Base-by-base conservation (phyloP, 1,140 invertebrate species). In the Capitella teleta region DNA sequence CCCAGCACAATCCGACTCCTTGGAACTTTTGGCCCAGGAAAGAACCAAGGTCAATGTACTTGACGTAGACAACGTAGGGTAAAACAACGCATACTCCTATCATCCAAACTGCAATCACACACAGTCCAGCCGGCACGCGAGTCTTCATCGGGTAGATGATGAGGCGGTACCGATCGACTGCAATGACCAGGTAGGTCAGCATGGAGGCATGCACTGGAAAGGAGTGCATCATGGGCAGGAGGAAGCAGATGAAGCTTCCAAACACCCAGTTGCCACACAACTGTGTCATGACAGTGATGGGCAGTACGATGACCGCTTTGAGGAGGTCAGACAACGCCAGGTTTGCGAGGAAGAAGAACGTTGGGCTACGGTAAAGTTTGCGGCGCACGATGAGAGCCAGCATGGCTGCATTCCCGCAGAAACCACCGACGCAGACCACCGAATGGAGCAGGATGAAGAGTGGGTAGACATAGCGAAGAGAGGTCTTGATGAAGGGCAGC, bases 251-350 rank as follows among this genome's bases (percentile, higher is more conserved):
- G 56, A 84, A 80, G 51, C 81, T 44, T 4, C 82, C 83, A 53
- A 83, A 80, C 37, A 84, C 74, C 82, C 82, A 85, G 62, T 85
- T 84, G 56, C 82, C 77, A 28, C 84, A 68, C 2, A 84, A 72
- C 53, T 84, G 68, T 28, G 83, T 80, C 49, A 79, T 77, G 43
- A 85, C 57, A 1, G 81, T 78, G 1, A 84, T 72, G 3, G 83
- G 83, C 54, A 85, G 56, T 5, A 82, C 80, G 46, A 82, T 61
- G 8, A 79, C 57, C 59, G 81, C 82, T 63, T 84, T 82, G 14
- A 83, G 66, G 0, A 83, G 63, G 59, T 84, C 81, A 45, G 81
- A 79, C 16, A 84, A 61, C 0, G 79, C 79, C 56, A 83, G 69
- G 58, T 84, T 84, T 40, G 80, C 74, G 24, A 85, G 67, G 61